Evolutionary conservation across 2,888 invertebrate species (phyloP).

Genomic region (Dolichopus griseipennis): DNA sequence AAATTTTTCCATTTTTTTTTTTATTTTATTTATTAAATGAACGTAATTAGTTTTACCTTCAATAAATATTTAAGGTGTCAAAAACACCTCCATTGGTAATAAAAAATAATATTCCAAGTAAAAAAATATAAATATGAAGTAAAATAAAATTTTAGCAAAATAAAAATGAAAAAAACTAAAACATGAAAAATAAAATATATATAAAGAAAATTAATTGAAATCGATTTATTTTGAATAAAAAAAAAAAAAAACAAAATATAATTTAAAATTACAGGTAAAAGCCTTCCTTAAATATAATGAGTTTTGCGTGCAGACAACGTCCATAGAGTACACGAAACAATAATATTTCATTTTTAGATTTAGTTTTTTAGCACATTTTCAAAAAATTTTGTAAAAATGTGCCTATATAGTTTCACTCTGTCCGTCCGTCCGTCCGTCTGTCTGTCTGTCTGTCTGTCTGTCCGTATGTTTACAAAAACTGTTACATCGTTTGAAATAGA

Average conservation of each 20-base stretch:
- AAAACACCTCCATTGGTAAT: background rate
- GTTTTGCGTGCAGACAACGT: background rate
- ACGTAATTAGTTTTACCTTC: conserved; percentile 1
- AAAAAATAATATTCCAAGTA: too few relatives aligned
- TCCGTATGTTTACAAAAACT: too few relatives aligned
- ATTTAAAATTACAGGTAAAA: too few relatives aligned
- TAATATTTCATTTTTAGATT: too few relatives aligned
- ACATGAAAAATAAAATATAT: background rate
- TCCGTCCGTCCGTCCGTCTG: too few relatives aligned
- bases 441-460: too few relatives aligned
- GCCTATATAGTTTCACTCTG: too few relatives aligned
- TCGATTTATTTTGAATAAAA: background rate
- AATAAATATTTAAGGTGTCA: background rate
- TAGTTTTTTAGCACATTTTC: too few relatives aligned
- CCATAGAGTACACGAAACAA: background rate
- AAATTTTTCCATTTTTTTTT: background rate
- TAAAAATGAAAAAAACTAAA: background rate
- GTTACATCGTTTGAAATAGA: too few relatives aligned
- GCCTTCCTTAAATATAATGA: background rate
- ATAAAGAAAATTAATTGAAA: background rate
- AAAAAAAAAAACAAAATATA: background rate
- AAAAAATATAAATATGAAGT: too few relatives aligned
- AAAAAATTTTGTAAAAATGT: too few relatives aligned
- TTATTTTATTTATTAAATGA: background rate
- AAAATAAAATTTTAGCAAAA: too few relatives aligned